Evolutionary conservation across 2,113 vertebrate species (phyloP).

Genomic region (Corvus hawaiiensis): DNA sequence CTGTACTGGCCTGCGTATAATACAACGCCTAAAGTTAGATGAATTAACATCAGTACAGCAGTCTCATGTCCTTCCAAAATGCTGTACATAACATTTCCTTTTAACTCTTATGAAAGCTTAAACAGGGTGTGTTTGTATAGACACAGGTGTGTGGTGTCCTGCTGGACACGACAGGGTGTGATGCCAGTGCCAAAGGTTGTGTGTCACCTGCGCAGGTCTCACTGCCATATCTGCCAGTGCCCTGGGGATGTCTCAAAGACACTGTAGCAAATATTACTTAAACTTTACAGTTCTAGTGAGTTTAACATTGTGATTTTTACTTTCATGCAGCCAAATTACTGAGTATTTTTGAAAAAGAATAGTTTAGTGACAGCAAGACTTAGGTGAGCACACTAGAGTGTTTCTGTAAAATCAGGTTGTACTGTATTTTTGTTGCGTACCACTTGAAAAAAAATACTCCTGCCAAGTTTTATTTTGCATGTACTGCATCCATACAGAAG

Average conservation of each 20-base stretch:
- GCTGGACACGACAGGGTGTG: neutral
- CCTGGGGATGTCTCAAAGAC: fast-evolving
- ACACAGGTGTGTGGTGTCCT: neutral
- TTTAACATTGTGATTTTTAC: neutral
- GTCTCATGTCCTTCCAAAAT: neutral
- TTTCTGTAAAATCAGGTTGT: neutral
- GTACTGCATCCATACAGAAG: neutral
- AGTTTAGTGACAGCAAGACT: neutral
- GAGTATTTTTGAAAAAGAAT: neutral
- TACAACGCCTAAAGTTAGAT: neutral
- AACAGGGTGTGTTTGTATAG: neutral
- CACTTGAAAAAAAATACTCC: neutral
- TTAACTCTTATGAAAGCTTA: neutral
- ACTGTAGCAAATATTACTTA: neutral
- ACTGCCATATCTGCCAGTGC: neutral
- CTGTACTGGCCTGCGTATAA: fast-evolving
- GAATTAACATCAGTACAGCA: neutral
- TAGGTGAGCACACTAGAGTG: neutral
- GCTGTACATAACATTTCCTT: neutral
- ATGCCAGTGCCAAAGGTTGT: neutral
- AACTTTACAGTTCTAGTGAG: neutral
- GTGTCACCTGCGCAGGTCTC: neutral
- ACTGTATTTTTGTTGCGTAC: neutral
- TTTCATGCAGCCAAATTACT: neutral
- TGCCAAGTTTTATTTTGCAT: neutral